phyloP scores from a whole-genome alignment of 2,113 vertebrate species.

The Chascanopsetta lugubris region DNA sequence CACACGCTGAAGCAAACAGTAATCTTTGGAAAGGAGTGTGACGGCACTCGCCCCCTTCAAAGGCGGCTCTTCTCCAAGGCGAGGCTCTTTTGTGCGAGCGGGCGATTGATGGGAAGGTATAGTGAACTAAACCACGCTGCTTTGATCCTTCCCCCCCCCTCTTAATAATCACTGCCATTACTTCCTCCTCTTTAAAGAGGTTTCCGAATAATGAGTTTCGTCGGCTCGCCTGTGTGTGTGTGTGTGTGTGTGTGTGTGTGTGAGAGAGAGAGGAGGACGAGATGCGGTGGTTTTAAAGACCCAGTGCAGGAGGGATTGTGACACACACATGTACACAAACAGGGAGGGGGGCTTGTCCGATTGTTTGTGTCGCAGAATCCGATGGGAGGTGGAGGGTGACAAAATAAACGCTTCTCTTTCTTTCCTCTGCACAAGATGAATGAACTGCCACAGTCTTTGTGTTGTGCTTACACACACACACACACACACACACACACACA shows the following conservation, averaged over 20 bases:
- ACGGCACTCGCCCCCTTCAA: conserved; percentile 30
- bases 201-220: conserved; percentile 35
- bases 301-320: conserved; percentile 4
- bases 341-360: conserved; percentile 42
- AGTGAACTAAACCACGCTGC: conserved; percentile 30
- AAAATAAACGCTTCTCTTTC: conserved; percentile 58
- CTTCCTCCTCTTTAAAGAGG: conserved; percentile 28
- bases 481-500: conserved; percentile 14
- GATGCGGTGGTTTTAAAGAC: conserved; percentile 12
- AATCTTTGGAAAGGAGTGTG: conserved; percentile 9
- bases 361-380: conserved; percentile 56
- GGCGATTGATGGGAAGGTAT: conserved; percentile 25
- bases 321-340: conserved; percentile 13
- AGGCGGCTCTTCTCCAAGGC: conserved; percentile 20
- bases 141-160: conserved; percentile 36
- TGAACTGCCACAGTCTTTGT: conserved; percentile 56
- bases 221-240: neutral
- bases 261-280: conserved; percentile 2
- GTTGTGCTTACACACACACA: conserved; percentile 40
- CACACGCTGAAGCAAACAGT: neutral
- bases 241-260: neutral
- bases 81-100: conserved; percentile 25
- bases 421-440: conserved; percentile 47
- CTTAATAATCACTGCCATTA: conserved; percentile 39
- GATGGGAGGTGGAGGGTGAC: conserved; percentile 60